Evolutionary conservation across 2,888 invertebrate species (phyloP), one percentile per base, ranked within the genome.

Genomic region (Adelognathus sp.): DNA sequence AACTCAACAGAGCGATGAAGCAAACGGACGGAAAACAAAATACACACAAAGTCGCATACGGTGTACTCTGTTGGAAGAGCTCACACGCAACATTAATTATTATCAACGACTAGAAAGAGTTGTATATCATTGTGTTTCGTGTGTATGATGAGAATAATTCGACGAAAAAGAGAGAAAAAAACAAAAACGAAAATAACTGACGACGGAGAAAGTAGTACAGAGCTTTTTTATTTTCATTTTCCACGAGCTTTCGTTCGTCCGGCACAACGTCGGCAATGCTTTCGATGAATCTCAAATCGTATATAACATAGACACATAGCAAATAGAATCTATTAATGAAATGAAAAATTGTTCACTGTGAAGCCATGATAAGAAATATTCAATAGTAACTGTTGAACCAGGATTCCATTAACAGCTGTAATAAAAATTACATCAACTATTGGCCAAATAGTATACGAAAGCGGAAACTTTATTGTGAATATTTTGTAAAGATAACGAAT

Each of bases 231-330:
- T 21, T 46, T 50, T 50, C 24, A n/a, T 24, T 21, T 50, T 50
- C n/a, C 11, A 46, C 50, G 21, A 24, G 11, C 54, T 54, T 31
- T 33, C 21, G 46, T 41, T 63, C 18, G 14, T 54, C 27, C 54
- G 29, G 54, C 58, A 18, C 27, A 56, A 14, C 27, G 27, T 61
- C 27, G 31, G 63, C 54, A 29, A 54, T 27, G 29, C 50, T 66
- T 52, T 66, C 66, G 27, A 24, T 46, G 44, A 46, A 29, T 50
- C 60, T 70, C 60, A 61, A 61, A 70, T 58, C 16, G 21, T 54
- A n/a, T 54, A 31, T 5, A 31, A 31, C 31, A 7, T 31, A 31
- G 31, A 31, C n/a, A n/a, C n/a, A n/a, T n/a, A 50, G 24, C 11
- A 11, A 50, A 50, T 50, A 24, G 21, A n/a, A 50, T 11, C 24